Conservation (phyloP, 2,797 vertebrate genomes). For the Eleutherodactylus coqui region DNA sequence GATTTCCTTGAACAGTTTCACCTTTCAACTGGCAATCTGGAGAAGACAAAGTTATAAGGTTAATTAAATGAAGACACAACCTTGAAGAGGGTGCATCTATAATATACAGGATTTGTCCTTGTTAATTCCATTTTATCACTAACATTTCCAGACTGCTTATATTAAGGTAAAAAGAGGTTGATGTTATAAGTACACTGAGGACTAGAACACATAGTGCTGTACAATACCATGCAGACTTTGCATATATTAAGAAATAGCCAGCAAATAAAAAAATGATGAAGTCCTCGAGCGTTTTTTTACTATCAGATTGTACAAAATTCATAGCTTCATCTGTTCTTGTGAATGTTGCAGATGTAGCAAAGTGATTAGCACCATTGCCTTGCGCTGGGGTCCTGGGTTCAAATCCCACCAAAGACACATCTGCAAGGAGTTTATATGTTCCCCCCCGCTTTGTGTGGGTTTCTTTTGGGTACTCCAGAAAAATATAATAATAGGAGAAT, state of each 20-base stretch:
- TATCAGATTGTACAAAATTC: too few species aligned
- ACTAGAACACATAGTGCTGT: background rate
- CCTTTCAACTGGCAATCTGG: background rate
- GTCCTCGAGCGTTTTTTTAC: background rate
- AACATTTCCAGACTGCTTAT: background rate
- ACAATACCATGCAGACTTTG: background rate
- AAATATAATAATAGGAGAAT: too few species aligned
- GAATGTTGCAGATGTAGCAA: too few species aligned
- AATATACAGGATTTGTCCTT: background rate
- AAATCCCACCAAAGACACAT: too few species aligned
- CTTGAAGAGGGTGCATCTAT: background rate
- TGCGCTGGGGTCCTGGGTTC: too few species aligned
- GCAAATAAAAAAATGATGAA: background rate
- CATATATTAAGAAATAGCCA: background rate
- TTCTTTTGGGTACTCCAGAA: too few species aligned
- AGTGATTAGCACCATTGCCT: too few species aligned
- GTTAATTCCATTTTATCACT: background rate
- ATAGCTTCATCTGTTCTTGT: too few species aligned
- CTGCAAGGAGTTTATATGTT: too few species aligned
- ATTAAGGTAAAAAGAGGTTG: background rate
- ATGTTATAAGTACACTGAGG: background rate
- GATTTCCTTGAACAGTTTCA: background rate
- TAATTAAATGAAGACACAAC: slow-evolving; percentile 19
- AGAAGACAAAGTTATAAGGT: slow-evolving; percentile 6
- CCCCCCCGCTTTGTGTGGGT: too few species aligned